phyloP scores from a whole-genome alignment of 2,797 vertebrate species.

The Tragopan temminckii region DNA sequence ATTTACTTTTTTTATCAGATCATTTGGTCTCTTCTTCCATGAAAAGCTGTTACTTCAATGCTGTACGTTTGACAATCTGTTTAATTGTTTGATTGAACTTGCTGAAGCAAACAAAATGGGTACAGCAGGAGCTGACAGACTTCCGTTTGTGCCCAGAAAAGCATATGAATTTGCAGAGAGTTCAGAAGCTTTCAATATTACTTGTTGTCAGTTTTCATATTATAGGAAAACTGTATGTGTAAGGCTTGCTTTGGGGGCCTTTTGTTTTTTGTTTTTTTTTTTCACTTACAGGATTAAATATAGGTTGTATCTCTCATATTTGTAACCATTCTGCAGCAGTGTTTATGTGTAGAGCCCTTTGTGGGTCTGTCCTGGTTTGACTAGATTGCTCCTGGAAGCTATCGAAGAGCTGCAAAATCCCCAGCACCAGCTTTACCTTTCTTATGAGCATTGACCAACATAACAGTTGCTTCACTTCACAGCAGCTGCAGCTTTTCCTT shows the following conservation, averaged over 20 bases:
- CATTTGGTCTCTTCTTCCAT: not conserved
- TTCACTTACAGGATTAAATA: slow-evolving; percentile 41
- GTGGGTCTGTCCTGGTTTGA: slow-evolving; percentile 50
- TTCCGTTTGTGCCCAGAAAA: slow-evolving; percentile 1
- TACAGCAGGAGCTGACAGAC: not conserved
- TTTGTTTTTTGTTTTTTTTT: not conserved
- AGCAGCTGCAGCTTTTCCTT: slow-evolving; percentile 35
- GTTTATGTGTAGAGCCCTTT: slow-evolving; percentile 37
- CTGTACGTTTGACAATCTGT: not conserved
- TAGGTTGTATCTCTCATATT: slow-evolving; percentile 1
- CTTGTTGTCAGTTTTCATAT: slow-evolving; percentile 11
- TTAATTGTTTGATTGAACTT: slow-evolving; percentile 22
- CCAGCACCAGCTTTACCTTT: slow-evolving; percentile 35
- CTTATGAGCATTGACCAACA: slow-evolving; percentile 62
- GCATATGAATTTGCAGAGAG: slow-evolving; percentile 12
- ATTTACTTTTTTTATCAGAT: not conserved
- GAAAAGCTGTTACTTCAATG: not conserved
- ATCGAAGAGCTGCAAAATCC: slow-evolving; percentile 57
- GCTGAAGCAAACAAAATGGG: not conserved
- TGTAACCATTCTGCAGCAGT: slow-evolving; percentile 40
- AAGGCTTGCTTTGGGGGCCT: not conserved
- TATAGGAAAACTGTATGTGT: not conserved
- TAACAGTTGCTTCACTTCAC: slow-evolving; percentile 50
- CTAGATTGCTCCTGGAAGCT: slow-evolving; percentile 58
- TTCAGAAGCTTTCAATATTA: slow-evolving; percentile 35